Conservation (phyloP, 2,888 invertebrate species). For the Volucella zonaria region DNA sequence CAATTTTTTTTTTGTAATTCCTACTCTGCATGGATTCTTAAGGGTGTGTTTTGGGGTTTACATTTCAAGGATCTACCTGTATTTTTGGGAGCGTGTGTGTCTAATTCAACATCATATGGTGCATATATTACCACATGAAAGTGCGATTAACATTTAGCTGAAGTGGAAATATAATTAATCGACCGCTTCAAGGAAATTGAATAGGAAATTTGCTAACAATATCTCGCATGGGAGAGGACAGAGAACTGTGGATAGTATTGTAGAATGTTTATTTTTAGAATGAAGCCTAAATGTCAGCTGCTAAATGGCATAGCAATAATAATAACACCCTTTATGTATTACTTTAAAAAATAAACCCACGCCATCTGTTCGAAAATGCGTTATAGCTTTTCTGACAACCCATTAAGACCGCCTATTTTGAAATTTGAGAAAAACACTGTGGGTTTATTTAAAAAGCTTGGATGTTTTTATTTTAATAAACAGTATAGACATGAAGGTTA, state of each 20-base stretch:
- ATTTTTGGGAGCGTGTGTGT: neutral
- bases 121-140: conserved; percentile 6
- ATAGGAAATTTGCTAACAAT: neutral
- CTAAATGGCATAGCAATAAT: too few species aligned
- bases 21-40: neutral
- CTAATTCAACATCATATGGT: conserved; percentile 8
- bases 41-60: neutral
- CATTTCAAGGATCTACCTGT: conserved; percentile 1
- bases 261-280: too few species aligned
- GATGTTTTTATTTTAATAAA: too few species aligned
- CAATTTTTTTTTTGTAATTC: neutral
- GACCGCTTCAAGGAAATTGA: neutral
- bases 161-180: conserved; percentile 20
- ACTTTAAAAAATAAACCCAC: neutral
- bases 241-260: too few species aligned
- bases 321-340: too few species aligned
- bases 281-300: too few species aligned
- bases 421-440: too few species aligned
- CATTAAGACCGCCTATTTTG: too few species aligned
- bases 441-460: too few species aligned
- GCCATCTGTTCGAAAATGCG: too few species aligned
- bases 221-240: neutral
- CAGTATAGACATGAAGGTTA: too few species aligned
- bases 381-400: too few species aligned
- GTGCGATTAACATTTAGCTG: conserved; percentile 32